Evolutionary conservation across 2,797 vertebrate genomes (phyloP).

Genomic region (Acanthurus lineatus): DNA sequence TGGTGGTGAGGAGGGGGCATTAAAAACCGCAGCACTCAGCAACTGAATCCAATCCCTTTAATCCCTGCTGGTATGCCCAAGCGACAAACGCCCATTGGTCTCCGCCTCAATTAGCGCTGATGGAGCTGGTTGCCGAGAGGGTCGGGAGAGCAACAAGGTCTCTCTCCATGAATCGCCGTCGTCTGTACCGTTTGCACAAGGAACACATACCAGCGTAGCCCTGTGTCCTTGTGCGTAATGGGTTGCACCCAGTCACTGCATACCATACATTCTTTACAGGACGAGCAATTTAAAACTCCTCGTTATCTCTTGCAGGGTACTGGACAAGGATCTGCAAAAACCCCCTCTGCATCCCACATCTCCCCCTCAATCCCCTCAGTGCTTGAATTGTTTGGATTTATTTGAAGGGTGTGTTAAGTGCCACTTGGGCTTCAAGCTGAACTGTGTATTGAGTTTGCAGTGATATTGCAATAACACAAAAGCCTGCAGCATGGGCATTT

Average conservation of each 20-base stretch:
- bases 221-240: conserved; percentile 26
- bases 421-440: conserved; percentile 65
- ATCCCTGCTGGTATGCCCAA: conserved; percentile 84
- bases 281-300: conserved; percentile 68
- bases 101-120: conserved; percentile 79
- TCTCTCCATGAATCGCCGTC: conserved; percentile 16
- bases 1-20: conserved; percentile 42
- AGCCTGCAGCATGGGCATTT: conserved; percentile 52
- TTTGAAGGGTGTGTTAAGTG: conserved; percentile 71
- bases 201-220: conserved; percentile 35
- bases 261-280: conserved; percentile 72
- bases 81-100: conserved; percentile 73
- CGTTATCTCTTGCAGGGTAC: conserved; percentile 60
- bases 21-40: conserved; percentile 83
- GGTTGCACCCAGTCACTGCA: conserved; percentile 46
- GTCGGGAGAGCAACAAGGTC: conserved; percentile 51
- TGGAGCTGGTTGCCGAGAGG: conserved; percentile 64
- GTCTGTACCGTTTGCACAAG: conserved; percentile 37
- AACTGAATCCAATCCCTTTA: conserved; percentile 86
- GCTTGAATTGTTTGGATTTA: conserved; percentile 70
- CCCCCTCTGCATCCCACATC: background rate
- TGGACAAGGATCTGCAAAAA: conserved; percentile 33
- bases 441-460: conserved; percentile 64
- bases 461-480: conserved; percentile 54
- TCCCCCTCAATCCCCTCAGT: background rate